Conservation (phyloP, 2,113 vertebrate species). For the Ginglymostoma cirratum region DNA sequence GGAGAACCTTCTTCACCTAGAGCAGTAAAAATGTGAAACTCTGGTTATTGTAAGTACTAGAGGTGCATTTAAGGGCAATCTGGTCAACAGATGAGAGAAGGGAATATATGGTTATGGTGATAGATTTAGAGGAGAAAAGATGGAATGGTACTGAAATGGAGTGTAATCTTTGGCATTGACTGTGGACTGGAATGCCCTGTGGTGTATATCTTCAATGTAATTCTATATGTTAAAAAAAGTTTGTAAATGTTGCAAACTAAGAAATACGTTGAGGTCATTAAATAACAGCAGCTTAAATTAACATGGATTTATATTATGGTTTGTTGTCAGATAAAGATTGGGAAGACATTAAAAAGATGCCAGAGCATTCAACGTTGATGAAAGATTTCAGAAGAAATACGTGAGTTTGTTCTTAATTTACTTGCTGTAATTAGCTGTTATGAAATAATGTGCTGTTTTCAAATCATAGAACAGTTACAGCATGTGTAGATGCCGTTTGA, state of each 20-base stretch:
- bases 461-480: background rate
- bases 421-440: background rate
- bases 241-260: background rate
- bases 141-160: background rate
- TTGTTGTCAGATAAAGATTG: constrained; percentile 90
- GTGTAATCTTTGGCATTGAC: background rate
- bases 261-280: background rate
- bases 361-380: constrained; percentile 98
- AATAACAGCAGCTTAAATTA: background rate
- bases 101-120: background rate
- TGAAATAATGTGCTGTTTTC: background rate
- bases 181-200: background rate
- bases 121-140: background rate
- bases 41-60: background rate
- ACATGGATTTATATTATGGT: background rate
- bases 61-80: background rate
- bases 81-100: background rate
- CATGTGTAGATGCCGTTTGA: background rate
- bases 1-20: background rate
- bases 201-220: background rate
- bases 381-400: constrained; percentile 99
- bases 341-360: constrained; percentile 99
- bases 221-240: background rate
- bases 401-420: constrained; percentile 61
- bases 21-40: background rate